Percentiles rank a stretch among this genome's conserved stretches.
These are phyloP conservation scores for Pangasianodon hypophthalmus DNA, from an alignment of 2,113 vertebrate species.

Conservation along the genomic window DNA sequence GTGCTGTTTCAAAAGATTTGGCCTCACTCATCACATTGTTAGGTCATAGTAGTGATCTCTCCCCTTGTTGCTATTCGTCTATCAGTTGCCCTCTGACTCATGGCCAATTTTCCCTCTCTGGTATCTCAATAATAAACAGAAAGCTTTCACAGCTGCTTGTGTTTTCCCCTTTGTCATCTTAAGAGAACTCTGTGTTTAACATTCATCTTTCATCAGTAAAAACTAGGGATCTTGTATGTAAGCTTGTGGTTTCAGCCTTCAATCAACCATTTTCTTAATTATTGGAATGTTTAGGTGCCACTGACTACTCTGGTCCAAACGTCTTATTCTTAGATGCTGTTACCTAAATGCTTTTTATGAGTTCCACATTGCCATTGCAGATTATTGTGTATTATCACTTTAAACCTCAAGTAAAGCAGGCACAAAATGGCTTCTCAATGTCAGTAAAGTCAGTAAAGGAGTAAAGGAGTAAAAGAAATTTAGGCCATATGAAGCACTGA, in stretches of 20 bases:
- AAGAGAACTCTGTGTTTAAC: conserved; percentile 64
- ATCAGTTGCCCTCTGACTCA: conserved; percentile 60
- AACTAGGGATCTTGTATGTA: conserved; percentile 74
- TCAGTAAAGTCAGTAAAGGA: conserved; percentile 29
- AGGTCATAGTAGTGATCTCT: conserved; percentile 67
- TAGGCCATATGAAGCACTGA: conserved; percentile 36
- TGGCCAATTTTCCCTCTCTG: conserved; percentile 46
- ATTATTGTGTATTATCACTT: neutral
- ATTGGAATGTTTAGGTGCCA: conserved; percentile 29
- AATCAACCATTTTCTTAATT: conserved; percentile 45
- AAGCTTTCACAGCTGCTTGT: conserved; percentile 74
- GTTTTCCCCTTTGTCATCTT: conserved; percentile 72
- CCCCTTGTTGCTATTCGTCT: conserved; percentile 72
- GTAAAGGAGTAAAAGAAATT: conserved; percentile 29
- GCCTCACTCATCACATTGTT: conserved; percentile 71
- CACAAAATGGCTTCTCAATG: neutral
- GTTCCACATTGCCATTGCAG: neutral
- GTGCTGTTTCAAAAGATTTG: conserved; percentile 48
- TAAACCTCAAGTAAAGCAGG: neutral
- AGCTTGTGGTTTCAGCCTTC: conserved; percentile 67
- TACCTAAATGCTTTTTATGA: neutral
- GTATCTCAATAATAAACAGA: conserved; percentile 54
- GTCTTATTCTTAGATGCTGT: neutral
- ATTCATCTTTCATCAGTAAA: conserved; percentile 68
- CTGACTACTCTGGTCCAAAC: neutral